Base-by-base conservation (phyloP, 2,797 vertebrate genomes). In the Myotis vivesi region DNA sequence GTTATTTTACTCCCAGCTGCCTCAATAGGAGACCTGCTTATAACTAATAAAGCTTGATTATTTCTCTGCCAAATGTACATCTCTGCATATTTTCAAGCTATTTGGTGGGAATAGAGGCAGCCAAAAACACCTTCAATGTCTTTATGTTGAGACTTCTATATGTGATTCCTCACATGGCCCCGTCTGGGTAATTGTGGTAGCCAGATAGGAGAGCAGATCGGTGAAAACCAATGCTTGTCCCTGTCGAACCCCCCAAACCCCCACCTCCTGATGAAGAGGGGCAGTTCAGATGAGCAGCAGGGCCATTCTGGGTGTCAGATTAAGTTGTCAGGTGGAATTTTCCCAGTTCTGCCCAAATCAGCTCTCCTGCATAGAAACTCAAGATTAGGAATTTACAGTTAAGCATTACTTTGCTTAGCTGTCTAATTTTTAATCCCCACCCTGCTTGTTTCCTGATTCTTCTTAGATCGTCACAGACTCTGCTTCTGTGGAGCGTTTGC, bases 401-500 rank as follows among this genome's bases (percentile, higher is more conserved):
- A 55, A 85, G 76, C 20, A 4, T 68, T n/a, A 44, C 73, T 91
- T 66, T 84, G 62, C 55, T 66, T 66, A 44, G 33, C 20, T 19
- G 36, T 51, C 68, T 62, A 16, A 36, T 19, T 89, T 92, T 91
- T 89, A 82, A 81, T 77, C 28, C 38, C 11, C 46, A 28, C 11
- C 6, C 62, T 73, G 17, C 80, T 79, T 96, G 1, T 96, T 96
- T 62, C 51, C 94, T 49, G 95, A 72, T 96, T 97, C 95, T 62
- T 96, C 97, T 97, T 97, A 99, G 99, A 99, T 99, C 96, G 99
- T 99, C 96, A 99, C 99, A 93, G 99, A 99, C 98, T 99, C 99
- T 51, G 98, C 99, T 81, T 99, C 99, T 22, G 99, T 99, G 98
- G 99, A 99, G 95, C 99, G 99, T 89, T 98, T 99, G 95, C 98